phyloP scores from a whole-genome alignment of 2,797 vertebrate genomes.

The Nyctibius grandis region DNA sequence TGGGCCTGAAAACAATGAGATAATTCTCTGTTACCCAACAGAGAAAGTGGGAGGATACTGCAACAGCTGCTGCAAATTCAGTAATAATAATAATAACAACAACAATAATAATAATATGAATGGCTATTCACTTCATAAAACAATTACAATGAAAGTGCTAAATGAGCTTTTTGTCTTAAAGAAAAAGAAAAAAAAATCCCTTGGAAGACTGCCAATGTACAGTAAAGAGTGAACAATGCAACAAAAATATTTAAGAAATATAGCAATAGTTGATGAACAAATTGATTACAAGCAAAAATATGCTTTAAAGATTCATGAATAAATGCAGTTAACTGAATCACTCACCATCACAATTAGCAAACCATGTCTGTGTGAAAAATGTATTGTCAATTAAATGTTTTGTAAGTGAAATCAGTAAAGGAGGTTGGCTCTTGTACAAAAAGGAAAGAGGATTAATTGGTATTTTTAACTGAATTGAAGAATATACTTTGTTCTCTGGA shows the following conservation, averaged over 20 bases:
- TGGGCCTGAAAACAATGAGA: not conserved
- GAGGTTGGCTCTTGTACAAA: not conserved
- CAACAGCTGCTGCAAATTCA: not conserved
- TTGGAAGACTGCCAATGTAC: not conserved
- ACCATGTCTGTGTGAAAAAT: not conserved
- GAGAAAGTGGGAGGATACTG: not conserved
- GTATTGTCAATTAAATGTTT: slow-evolving; percentile 7
- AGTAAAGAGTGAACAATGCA: not conserved
- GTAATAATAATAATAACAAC: not conserved
- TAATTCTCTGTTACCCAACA: not conserved
- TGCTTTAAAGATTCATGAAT: slow-evolving; percentile 23
- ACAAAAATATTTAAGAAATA: not conserved
- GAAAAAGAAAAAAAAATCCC: not conserved
- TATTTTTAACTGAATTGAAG: slow-evolving; percentile 2
- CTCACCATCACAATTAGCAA: slow-evolving; percentile 41
- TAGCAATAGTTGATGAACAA: not conserved
- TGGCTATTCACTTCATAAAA: not conserved
- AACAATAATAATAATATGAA: not conserved
- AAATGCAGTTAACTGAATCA: slow-evolving; percentile 54
- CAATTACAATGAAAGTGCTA: not conserved
- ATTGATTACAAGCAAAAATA: slow-evolving; percentile 21
- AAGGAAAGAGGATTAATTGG: not conserved
- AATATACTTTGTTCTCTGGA: not conserved
- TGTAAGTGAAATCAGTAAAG: not conserved
- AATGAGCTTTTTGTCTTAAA: not conserved